These are phyloP conservation scores for Trachelus stipa DNA, from an alignment of 2,888 invertebrate genomes.

Conservation along the genomic window DNA sequence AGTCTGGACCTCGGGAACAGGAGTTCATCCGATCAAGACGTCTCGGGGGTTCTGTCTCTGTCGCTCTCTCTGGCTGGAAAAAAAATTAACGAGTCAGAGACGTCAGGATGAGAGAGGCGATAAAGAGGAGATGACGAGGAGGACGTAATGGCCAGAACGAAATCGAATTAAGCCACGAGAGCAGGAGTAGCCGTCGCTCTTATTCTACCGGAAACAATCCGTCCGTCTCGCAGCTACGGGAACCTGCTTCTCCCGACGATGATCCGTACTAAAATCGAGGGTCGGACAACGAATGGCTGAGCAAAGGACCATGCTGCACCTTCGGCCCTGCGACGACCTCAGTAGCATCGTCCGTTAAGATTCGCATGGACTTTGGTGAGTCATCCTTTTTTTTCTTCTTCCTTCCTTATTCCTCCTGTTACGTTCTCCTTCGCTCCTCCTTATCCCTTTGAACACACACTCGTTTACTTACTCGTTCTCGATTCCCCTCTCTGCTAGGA, in stretches of 20 bases:
- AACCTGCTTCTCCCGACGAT: not conserved
- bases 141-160: conserved; percentile 55
- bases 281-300: not conserved
- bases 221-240: not conserved
- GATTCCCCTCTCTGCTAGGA: conserved; percentile 27
- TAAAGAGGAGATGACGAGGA: conserved; percentile 35
- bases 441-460: not conserved
- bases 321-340: not conserved
- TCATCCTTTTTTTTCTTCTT: conserved; percentile 12
- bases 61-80: not conserved
- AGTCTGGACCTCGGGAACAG: not conserved
- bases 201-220: not conserved
- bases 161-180: conserved; percentile 55
- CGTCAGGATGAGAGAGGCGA: conserved; percentile 30
- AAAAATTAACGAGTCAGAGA: not conserved
- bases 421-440: not conserved
- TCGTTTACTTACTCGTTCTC: not conserved
- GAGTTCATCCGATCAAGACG: not conserved
- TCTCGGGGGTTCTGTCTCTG: not conserved
- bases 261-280: not conserved
- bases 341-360: not conserved
- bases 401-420: not conserved
- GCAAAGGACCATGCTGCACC: not conserved
- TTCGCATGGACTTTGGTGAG: not conserved
- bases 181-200: conserved; percentile 8